Evolutionary conservation across 2,113 vertebrate species (phyloP).

Genomic region (Elephas maximus): DNA sequence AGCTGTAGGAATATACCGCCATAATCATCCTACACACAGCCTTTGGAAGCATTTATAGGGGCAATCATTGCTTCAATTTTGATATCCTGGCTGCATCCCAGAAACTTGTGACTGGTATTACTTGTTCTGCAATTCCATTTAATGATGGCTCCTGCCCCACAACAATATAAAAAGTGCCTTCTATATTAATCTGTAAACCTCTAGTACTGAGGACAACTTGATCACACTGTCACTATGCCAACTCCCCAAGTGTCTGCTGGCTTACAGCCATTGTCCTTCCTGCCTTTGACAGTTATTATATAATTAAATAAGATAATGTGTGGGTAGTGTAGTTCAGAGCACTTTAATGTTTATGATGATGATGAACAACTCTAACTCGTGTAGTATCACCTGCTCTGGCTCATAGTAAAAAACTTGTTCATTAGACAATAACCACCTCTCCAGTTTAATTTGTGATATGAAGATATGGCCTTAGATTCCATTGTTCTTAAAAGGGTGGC

Average conservation of each 20-base stretch:
- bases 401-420: neutral
- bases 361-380: neutral
- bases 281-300: conserved; percentile 12
- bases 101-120: neutral
- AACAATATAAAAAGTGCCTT: conserved; percentile 14
- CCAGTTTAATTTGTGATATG: neutral
- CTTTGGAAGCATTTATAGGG: conserved; percentile 40
- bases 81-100: neutral
- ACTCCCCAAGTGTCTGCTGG: neutral
- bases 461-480: neutral
- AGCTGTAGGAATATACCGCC: conserved; percentile 10
- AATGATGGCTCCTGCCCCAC: neutral
- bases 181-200: conserved; percentile 45
- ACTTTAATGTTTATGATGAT: conserved; percentile 16
- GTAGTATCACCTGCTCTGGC: neutral
- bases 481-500: neutral
- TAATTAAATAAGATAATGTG: conserved; percentile 61
- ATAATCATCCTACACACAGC: neutral
- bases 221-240: neutral
- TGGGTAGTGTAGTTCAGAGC: neutral
- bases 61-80: conserved; percentile 42
- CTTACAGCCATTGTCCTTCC: neutral
- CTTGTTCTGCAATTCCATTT: conserved; percentile 43
- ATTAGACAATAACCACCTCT: neutral
- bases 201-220: neutral